Evolutionary conservation across 2,113 vertebrate genomes (phyloP), one percentile per base, ranked within the genome.

Genomic region (Ophiodon elongatus): DNA sequence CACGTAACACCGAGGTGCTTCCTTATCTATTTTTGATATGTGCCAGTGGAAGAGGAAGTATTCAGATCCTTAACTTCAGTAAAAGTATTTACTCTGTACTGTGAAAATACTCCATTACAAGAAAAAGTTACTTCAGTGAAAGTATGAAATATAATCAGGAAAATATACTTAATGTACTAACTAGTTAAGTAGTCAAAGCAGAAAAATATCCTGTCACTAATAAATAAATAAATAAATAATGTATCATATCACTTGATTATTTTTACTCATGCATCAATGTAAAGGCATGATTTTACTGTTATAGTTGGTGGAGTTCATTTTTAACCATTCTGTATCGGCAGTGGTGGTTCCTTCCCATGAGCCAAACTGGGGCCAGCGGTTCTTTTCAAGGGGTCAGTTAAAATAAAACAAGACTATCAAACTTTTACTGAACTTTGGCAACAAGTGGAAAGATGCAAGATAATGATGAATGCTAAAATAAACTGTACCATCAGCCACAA

Each of bases 1-100:
- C 80, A 6, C 25, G 59, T 63, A 72, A 75, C 76, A 33, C 67
- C 10, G 85, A 83, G 78, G 83, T 85, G 77, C 76, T 72, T 84
- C 84, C 88, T 85, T 77, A 73, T 89, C 83, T 81, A 88, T 92
- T 83, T 85, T 90, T 84, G 57, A 89, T 74, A 50, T 70, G 73
- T 85, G 59, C 41, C 74, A 85, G 68, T n/a, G 13, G 7, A 54
- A 33, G 31, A 15, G 21, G 33, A 54, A 37, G 68, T 15, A 35
- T 71, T 71, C 45, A 70, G 15, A 47, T 52, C 29, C 45, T 47
- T 52, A 35, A 35, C 11, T 33, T 23, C 10, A 14, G 67, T 23
- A 69, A 69, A 33, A 50, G 9, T 50, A 69, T 9, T 69, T 27
- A 15, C 39, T 64, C 9, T n/a, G 62, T 64, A 15, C 27, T 52